Percentiles rank a stretch among this genome's conserved stretches.
phyloP scores from a whole-genome alignment of 2,113 vertebrate species.

The Gadus chalcogrammus region DNA sequence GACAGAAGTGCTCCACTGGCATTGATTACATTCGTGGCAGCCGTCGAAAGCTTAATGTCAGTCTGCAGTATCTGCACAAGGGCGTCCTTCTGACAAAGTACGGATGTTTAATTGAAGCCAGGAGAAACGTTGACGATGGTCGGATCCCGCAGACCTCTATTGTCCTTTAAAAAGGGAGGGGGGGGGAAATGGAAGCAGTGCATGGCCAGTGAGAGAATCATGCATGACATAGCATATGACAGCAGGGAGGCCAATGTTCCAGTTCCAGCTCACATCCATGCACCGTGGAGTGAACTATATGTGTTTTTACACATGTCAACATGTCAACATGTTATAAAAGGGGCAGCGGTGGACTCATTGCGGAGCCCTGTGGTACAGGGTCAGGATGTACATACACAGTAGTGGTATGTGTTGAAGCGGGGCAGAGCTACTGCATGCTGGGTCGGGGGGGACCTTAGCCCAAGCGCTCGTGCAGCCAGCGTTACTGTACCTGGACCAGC shows the following conservation, averaged over 20 bases:
- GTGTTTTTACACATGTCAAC: not conserved
- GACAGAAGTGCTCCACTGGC: too few relatives aligned
- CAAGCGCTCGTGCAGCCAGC: slow-evolving; percentile 59
- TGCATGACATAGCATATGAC: slow-evolving; percentile 48
- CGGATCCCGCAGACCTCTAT: too few relatives aligned
- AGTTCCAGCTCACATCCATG: slow-evolving; percentile 47
- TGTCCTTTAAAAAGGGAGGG: not conserved
- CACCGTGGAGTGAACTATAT: slow-evolving; percentile 16
- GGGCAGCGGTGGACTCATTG: slow-evolving; percentile 15
- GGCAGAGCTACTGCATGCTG: slow-evolving; percentile 55
- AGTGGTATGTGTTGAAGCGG: slow-evolving; percentile 23
- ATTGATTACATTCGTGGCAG: not conserved
- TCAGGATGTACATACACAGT: not conserved
- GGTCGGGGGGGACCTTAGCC: slow-evolving; percentile 44
- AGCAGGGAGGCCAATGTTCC: slow-evolving; percentile 33
- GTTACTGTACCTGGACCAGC: slow-evolving; percentile 81
- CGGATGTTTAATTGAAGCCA: too few relatives aligned
- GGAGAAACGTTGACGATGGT: too few relatives aligned
- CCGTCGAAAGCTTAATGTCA: too few relatives aligned
- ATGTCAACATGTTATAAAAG: not conserved
- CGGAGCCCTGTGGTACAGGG: slow-evolving; percentile 27
- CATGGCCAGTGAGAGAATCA: slow-evolving; percentile 46
- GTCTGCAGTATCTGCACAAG: too few relatives aligned
- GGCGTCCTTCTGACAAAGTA: not conserved
- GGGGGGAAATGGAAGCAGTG: slow-evolving; percentile 27